phyloP scores from a whole-genome alignment of 2,797 vertebrate species.

The Avahi laniger region DNA sequence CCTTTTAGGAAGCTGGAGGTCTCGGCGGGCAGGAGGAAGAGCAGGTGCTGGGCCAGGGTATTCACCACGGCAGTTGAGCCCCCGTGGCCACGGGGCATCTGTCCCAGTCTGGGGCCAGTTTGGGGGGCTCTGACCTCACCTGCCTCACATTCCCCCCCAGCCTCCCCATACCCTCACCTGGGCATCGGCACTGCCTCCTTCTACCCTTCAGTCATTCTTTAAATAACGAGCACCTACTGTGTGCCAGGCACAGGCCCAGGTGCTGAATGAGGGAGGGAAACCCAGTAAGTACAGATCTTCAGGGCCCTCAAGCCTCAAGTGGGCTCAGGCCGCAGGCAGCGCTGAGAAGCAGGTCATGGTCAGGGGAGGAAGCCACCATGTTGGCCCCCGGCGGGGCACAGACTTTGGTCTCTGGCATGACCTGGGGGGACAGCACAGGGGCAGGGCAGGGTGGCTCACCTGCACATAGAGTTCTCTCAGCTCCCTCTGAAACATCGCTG shows the following conservation, averaged over 20 bases:
- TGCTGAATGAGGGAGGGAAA: not conserved
- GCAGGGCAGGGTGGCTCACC: constrained; percentile 80
- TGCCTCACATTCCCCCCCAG: too few relatives aligned
- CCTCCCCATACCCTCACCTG: not conserved
- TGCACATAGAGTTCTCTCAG: constrained; percentile 95
- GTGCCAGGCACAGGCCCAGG: not conserved
- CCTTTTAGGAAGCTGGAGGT: not conserved
- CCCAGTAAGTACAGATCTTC: not conserved
- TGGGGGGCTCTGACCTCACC: not conserved
- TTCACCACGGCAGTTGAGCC: not conserved
- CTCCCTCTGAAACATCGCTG: constrained; percentile 92
- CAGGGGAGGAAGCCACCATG: fast-evolving
- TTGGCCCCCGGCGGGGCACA: not conserved
- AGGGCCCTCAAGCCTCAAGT: not conserved
- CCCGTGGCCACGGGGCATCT: not conserved
- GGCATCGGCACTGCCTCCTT: not conserved
- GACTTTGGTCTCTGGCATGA: not conserved
- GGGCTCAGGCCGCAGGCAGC: not conserved
- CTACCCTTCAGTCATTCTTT: not conserved
- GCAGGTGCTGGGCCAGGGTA: not conserved
- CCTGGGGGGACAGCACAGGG: not conserved
- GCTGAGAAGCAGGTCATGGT: not conserved
- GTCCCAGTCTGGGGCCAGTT: not conserved
- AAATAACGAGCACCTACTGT: not conserved
- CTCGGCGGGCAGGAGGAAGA: not conserved